Conservation (phyloP, 2,888 invertebrate species). For the Oeneis ivallda region DNA sequence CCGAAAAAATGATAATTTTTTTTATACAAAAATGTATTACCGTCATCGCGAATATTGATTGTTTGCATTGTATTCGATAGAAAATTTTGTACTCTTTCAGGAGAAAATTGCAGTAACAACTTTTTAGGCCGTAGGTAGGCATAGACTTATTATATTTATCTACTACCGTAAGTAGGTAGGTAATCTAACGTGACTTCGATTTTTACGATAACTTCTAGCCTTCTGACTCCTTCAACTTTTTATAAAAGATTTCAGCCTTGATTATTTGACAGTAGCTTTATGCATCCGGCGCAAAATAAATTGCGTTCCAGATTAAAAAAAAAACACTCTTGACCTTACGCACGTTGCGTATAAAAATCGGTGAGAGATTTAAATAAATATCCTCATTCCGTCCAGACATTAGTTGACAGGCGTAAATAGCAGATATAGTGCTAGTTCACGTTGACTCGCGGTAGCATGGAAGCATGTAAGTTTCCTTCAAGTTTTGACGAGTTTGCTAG, state of each 20-base stretch:
- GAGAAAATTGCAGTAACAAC: too few relatives aligned
- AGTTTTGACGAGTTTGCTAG: too few relatives aligned
- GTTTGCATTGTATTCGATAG: too few relatives aligned
- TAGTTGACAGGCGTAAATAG: conserved; percentile 16
- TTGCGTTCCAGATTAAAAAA: conserved; percentile 16
- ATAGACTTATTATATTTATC: too few relatives aligned
- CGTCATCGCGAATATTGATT: too few relatives aligned
- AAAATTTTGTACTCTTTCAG: too few relatives aligned
- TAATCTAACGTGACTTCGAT: neutral
- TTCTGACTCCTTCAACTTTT: neutral
- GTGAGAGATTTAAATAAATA: conserved; percentile 13
- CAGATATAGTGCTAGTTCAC: neutral
- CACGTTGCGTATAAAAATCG: conserved; percentile 4
- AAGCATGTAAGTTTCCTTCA: neutral
- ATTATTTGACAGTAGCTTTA: neutral
- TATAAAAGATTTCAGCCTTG: neutral
- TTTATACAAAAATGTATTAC: too few relatives aligned
- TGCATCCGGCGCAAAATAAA: conserved; percentile 14
- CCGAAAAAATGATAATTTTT: too few relatives aligned
- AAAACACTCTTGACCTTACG: conserved; percentile 4
- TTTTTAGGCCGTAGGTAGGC: too few relatives aligned
- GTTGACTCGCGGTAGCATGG: neutral
- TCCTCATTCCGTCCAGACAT: conserved; percentile 14
- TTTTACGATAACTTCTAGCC: neutral
- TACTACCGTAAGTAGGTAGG: neutral